Evolutionary conservation across 2,113 vertebrate species (phyloP), one percentile per base, ranked within the genome.

Genomic region (Sphaerodactylus townsendi): DNA sequence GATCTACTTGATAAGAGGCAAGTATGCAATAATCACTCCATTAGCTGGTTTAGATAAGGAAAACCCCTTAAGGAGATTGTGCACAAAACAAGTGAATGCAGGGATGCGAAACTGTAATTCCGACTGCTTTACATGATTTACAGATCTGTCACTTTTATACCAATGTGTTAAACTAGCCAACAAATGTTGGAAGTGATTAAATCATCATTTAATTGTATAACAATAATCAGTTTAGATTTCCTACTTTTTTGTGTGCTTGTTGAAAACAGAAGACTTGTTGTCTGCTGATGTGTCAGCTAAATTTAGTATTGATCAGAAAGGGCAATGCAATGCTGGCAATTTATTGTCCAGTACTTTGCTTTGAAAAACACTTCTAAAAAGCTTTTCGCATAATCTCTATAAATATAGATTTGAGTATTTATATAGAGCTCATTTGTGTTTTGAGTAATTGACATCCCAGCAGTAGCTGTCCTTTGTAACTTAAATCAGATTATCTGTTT

Each of bases 71-170:
- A 81, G 86, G 85, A 85, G 48, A 69, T 73, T 71, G 62, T 41
- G 0, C 64, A 80, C 83, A 48, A 76, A 70, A 85, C 44, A 88
- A 59, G 85, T 79, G 86, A 84, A 2, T 92, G 90, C 81, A 78
- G 59, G 81, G 81, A 88, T 87, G n/a, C 71, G 71, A 35, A 84
- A 73, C 89, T 78, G 68, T 88, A 87, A 76, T 81, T 56, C 82
- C 88, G 70, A 88, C 41, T 85, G 44, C 64, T 39, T 84, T 15
- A 53, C 77, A 84, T 91, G 48, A 46, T 82, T 87, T 88, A 79
- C 41, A 82, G 69, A 91, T 85, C 87, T 88, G 56, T 90, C 11
- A 46, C 88, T 90, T 91, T 83, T 82, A n/a, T 90, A 59, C 25
- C 19, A 3, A 17, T 39, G 69, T 68, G 25, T 14, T 73, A 90